phyloP scores from a whole-genome alignment of 2,888 invertebrate genomes.

The Diarsia rubi region DNA sequence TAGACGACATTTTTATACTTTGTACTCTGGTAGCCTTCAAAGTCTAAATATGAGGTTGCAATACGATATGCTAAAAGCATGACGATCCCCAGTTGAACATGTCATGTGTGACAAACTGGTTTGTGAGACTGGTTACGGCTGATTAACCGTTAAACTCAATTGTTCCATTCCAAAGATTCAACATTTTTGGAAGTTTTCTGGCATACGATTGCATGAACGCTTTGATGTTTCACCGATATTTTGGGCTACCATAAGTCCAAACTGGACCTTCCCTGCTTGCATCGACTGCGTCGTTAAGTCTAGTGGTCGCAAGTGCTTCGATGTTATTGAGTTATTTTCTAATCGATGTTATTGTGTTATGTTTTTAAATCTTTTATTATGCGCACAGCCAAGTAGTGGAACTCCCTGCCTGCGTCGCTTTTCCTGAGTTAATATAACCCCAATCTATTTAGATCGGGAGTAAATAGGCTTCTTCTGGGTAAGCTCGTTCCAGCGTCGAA shows the following conservation, averaged over 20 bases:
- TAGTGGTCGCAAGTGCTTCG: too few relatives aligned
- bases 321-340: too few relatives aligned
- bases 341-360: too few relatives aligned
- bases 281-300: too few relatives aligned
- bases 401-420: too few relatives aligned
- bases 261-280: neutral
- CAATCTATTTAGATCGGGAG: too few relatives aligned
- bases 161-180: slow-evolving; percentile 8
- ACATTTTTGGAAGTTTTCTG: neutral
- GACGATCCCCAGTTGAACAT: neutral
- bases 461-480: too few relatives aligned
- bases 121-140: slow-evolving; percentile 14
- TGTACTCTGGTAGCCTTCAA: slow-evolving; percentile 23
- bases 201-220: neutral
- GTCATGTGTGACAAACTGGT: slow-evolving; percentile 28
- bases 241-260: neutral
- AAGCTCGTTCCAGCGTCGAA: too few relatives aligned
- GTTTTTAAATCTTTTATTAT: too few relatives aligned
- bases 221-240: neutral
- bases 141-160: slow-evolving; percentile 36
- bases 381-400: too few relatives aligned
- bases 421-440: too few relatives aligned
- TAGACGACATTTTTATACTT: slow-evolving; percentile 6
- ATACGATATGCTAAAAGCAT: slow-evolving; percentile 35
- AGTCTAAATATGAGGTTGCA: slow-evolving; percentile 9